Evolutionary conservation across 2,113 vertebrate species (phyloP), one percentile per base, ranked within the genome.

Genomic region (Picathartes gymnocephalus): DNA sequence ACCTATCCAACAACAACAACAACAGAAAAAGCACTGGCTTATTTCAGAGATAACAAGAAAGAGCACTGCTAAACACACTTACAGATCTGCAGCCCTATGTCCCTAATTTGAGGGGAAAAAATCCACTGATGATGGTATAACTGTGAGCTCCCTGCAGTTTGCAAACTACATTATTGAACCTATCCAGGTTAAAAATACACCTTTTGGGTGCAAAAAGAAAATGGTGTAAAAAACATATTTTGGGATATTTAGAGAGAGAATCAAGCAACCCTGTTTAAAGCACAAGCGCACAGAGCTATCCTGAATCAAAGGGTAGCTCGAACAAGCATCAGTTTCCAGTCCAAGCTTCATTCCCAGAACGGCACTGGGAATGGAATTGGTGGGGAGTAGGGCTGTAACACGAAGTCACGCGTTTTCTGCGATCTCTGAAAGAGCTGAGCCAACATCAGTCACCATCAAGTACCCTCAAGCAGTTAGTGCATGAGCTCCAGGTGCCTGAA

Each of bases 331-430:
- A 51, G 37, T 30, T 39, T 28, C 19, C 45, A 25, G 54, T 16
- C 16, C 47, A 31, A 45, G 25, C 47, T 31, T 31, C 24, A 35
- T 47, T 82, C 47, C n/a, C 54, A 47, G 53, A 30, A 25, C n/a
- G 57, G 47, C 76, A 10, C 5, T 10, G 35, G 47, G 22, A 81
- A 80, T 4, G 2, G 39, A 81, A 57, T 39, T 24, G 27, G 23
- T 1, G 14, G 21, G 30, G 33, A 87, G 60, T 0, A 37, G 7
- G 5, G 27, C 3, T 68, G 7, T 30, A 47, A 77, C 15, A 60
- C 4, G 11, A 58, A 48, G 9, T 6, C 9, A 22, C n/a, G 17
- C 4, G 2, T 0, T 25, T 72, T 35, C 31, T 15, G 28, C 8
- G n/a, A 72, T 8, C 15, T 27, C 4, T 13, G 30, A 47, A 44